Conservation (phyloP, 2,113 vertebrate genomes). For the Petroica traversi region DNA sequence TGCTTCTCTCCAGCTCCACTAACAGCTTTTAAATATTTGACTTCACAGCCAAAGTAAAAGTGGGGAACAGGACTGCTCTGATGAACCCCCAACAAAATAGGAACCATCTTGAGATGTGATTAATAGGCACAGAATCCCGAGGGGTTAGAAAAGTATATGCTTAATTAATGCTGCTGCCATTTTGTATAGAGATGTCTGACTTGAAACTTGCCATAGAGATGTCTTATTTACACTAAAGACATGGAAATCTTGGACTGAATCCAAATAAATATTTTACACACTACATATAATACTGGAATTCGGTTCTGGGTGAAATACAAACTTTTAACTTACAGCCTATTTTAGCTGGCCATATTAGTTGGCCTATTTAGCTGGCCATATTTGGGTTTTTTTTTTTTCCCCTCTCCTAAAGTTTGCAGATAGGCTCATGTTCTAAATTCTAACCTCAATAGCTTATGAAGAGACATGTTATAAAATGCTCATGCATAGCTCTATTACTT, state of each 20-base stretch:
- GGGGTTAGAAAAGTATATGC: constrained; percentile 9
- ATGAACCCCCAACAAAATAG: not conserved
- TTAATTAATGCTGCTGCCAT: constrained; percentile 49
- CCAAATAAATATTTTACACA: constrained; percentile 23
- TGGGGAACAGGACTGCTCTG: not conserved
- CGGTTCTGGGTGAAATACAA: not conserved
- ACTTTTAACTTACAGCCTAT: not conserved
- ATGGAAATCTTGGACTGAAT: constrained; percentile 30
- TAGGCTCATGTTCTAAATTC: not conserved
- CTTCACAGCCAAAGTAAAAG: not conserved
- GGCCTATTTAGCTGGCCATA: not conserved
- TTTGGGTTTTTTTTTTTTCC: not conserved
- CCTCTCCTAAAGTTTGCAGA: not conserved
- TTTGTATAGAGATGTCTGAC: constrained; percentile 33
- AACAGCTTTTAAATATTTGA: not conserved
- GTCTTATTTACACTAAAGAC: constrained; percentile 46
- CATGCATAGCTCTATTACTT: not conserved
- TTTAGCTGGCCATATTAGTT: not conserved
- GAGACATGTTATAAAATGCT: not conserved
- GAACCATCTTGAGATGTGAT: not conserved
- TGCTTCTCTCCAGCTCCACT: not conserved
- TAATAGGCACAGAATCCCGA: constrained; percentile 4
- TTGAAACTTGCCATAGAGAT: constrained; percentile 26
- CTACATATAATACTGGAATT: not conserved
- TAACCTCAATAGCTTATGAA: not conserved